Percentiles rank a stretch among this genome's conserved stretches.
phyloP scores from a whole-genome alignment of 64 coral and sea anemone species.

The Montipora foliosa region DNA sequence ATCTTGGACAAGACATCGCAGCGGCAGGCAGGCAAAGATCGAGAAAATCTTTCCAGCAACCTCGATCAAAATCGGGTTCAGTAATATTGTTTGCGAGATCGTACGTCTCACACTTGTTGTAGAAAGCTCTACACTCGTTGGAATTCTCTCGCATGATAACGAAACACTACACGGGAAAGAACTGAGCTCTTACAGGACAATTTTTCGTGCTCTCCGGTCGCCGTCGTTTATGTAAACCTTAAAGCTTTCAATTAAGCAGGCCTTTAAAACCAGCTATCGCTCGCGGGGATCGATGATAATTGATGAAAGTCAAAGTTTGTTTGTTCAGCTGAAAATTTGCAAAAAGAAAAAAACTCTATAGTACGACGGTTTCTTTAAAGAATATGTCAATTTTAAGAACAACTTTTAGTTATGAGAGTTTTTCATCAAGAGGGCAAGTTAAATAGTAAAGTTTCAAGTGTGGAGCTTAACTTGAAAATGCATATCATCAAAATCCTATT shows the following conservation, averaged over 20 bases:
- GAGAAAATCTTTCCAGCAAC: conserved; percentile 83
- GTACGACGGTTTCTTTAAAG: neutral
- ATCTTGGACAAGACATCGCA: no score
- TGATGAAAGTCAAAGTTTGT: conserved; percentile 16
- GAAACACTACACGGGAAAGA: neutral
- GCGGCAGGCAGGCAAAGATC: conserved; percentile 34
- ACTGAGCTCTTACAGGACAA: no score
- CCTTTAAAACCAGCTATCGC: conserved; percentile 10
- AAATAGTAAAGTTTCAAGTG: neutral
- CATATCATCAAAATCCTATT: neutral
- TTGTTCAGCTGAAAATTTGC: conserved; percentile 36
- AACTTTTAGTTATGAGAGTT: neutral
- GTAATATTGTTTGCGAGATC: conserved; percentile 28
- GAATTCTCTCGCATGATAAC: neutral
- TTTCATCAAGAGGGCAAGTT: neutral
- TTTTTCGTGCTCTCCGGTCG: neutral
- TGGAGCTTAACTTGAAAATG: neutral
- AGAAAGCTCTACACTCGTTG: neutral
- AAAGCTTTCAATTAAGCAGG: neutral
- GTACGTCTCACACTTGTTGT: conserved; percentile 1
- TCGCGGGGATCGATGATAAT: conserved; percentile 7
- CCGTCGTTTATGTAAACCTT: neutral
- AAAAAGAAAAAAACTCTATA: neutral
- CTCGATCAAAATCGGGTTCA: conserved; percentile 8
- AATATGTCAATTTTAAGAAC: neutral